These are phyloP conservation scores for Laupala kohalensis DNA, from an alignment of 1,140 invertebrate genomes.

Conservation along the genomic window DNA sequence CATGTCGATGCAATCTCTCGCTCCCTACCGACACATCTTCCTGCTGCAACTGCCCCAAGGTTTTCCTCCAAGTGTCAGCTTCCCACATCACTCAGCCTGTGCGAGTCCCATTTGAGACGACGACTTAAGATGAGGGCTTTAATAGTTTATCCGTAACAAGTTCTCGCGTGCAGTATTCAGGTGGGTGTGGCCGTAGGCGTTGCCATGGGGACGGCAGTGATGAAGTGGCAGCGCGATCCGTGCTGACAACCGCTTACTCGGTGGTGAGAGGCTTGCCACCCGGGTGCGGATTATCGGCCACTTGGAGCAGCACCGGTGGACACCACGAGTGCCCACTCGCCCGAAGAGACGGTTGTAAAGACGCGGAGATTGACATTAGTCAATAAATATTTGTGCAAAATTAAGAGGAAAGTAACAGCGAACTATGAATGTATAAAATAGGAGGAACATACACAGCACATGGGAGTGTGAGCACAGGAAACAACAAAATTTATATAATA, in stretches of 20 bases:
- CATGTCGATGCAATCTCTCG: too few species aligned
- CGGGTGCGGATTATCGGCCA: neutral
- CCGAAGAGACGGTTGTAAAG: neutral
- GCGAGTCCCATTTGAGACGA: neutral
- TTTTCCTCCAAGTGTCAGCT: neutral
- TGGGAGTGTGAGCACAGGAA: too few species aligned
- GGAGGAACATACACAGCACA: too few species aligned
- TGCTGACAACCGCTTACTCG: conserved; percentile 1
- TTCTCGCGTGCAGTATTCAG: neutral
- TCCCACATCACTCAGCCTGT: neutral
- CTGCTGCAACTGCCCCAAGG: too few species aligned
- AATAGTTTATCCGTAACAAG: neutral
- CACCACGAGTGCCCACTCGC: neutral
- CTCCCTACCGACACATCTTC: neutral
- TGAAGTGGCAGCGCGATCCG: conserved; percentile 2
- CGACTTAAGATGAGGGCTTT: neutral
- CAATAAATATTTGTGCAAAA: too few species aligned
- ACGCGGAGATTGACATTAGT: too few species aligned
- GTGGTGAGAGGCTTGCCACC: conserved; percentile 2
- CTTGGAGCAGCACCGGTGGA: neutral
- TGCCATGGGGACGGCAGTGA: conserved; percentile 4
- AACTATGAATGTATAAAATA: too few species aligned
- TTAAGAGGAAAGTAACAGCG: too few species aligned
- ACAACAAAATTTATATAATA: too few species aligned
- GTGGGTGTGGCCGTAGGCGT: neutral